Base-by-base conservation (phyloP, 2,888 invertebrate genomes). In the Thymelicus lineola region DNA sequence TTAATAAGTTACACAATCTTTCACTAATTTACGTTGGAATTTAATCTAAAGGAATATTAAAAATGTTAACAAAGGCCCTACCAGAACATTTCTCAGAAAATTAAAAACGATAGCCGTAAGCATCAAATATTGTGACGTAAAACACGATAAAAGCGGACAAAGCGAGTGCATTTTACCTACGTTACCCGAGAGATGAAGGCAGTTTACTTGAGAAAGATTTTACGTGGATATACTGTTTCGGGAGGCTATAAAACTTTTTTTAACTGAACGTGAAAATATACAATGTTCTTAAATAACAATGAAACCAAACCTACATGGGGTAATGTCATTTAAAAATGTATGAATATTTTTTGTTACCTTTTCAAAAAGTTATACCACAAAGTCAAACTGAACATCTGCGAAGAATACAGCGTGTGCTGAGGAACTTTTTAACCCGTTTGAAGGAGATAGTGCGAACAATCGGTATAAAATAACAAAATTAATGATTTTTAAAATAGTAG, bases 191-290 rank as follows among this genome's bases (percentile, higher is more conserved):
- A 81, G 79, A 80, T 80, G 80, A 80, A 76, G 81, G 79, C 86
- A 89, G 87, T 89, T 88, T 88, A 82, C 80, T 80, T 76, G 77
- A 76, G 86, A 87, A 86, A 82, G 82, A 86, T 86, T 88, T 86
- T 83, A 84, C 80, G 82, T 80, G 78, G 77, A 76, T 80, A 83
- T 80, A 75, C 78, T 70, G 85, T 86, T 85, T 82, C 82, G 83
- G 83, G 79, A 84, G 80, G 84, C 84, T 86, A 88, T 89, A 89
- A 89, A 88, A 84, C 82, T 80, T 77, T 80, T 85, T 86, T 82
- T 81, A 82, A 79, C 79, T 78, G 76, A 83, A 84, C 81, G 81
- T 82, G 82, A 83, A 84, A 79, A 82, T 85, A 86, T 86, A 85
- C 82, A 84, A 77, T 75, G 77, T 78, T 73, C 74, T 79, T 77